These are phyloP conservation scores for Chaetops frenatus DNA, from an alignment of 2,113 vertebrate genomes.

Conservation along the genomic window DNA sequence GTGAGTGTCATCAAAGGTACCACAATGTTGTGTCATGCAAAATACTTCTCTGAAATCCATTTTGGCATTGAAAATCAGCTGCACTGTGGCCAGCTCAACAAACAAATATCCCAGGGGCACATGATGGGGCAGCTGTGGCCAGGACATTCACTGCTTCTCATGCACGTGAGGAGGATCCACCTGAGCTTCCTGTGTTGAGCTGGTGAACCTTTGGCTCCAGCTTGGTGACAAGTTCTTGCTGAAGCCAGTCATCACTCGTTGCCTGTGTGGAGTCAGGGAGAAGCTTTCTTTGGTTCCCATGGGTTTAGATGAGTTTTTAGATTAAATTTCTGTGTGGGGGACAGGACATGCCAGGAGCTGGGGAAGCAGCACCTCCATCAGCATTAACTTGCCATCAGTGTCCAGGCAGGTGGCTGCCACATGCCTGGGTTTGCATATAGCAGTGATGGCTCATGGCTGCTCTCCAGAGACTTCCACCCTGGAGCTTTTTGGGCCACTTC, in stretches of 20 bases:
- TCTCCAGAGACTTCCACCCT: neutral
- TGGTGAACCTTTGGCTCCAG: neutral
- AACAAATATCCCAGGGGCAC: neutral
- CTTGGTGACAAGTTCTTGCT: neutral
- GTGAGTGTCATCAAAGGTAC: neutral
- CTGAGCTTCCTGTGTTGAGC: neutral
- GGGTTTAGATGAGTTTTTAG: neutral
- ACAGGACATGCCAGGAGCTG: fast-evolving
- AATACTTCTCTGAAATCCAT: neutral
- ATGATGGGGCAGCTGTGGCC: neutral
- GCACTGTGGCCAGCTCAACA: neutral
- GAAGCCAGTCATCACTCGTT: neutral
- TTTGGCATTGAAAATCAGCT: neutral
- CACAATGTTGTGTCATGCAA: neutral
- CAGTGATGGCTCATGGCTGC: neutral
- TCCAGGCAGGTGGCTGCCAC: neutral
- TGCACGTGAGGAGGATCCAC: neutral
- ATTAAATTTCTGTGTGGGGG: fast-evolving
- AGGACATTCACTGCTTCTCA: fast-evolving
- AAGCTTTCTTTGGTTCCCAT: neutral
- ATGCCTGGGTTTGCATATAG: neutral
- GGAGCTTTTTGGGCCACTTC: neutral
- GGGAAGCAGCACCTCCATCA: neutral
- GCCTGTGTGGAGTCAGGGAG: neutral
- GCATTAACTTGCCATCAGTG: neutral